phyloP scores from a whole-genome alignment of 2,113 vertebrate species.

The Mola mola region DNA sequence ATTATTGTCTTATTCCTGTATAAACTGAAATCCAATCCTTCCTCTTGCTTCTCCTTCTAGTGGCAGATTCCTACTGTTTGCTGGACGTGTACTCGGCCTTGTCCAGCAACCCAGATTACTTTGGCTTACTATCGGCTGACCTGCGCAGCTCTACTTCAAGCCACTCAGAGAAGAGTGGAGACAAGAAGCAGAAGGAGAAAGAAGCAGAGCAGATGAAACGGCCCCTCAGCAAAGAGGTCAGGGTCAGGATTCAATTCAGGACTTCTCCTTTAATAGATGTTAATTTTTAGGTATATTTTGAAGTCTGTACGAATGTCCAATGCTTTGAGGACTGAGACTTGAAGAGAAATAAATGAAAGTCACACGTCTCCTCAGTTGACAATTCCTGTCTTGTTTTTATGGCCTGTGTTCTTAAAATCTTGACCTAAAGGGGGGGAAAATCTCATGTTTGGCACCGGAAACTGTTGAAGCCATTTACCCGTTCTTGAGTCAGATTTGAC shows the following conservation, averaged over 20 bases:
- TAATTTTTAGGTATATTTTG: too few species aligned
- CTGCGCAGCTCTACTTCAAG: slow-evolving; percentile 53
- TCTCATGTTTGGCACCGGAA: too few species aligned
- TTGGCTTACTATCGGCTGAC: slow-evolving; percentile 76
- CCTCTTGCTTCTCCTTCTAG: slow-evolving; percentile 56
- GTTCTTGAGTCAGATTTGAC: too few species aligned
- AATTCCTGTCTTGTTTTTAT: too few species aligned
- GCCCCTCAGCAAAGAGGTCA: slow-evolving; percentile 55
- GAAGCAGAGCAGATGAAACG: slow-evolving; percentile 53
- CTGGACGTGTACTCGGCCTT: slow-evolving; percentile 85
- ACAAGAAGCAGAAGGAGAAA: slow-evolving; percentile 65
- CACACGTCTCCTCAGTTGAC: too few species aligned
- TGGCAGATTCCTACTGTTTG: slow-evolving; percentile 87
- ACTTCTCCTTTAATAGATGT: too few species aligned
- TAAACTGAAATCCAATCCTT: slow-evolving; percentile 19
- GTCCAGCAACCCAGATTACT: slow-evolving; percentile 71
- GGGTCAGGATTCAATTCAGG: slow-evolving; percentile 4
- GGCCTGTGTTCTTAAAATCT: too few species aligned
- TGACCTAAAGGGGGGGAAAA: too few species aligned
- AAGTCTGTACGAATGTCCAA: too few species aligned
- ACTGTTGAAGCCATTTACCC: too few species aligned
- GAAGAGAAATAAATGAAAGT: too few species aligned
- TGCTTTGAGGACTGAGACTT: too few species aligned
- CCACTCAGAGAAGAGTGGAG: slow-evolving; percentile 51
- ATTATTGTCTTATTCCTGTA: slow-evolving; percentile 50